These are phyloP conservation scores for Macroramphosus scolopax DNA, from an alignment of 2,797 vertebrate species.

Conservation along the genomic window DNA sequence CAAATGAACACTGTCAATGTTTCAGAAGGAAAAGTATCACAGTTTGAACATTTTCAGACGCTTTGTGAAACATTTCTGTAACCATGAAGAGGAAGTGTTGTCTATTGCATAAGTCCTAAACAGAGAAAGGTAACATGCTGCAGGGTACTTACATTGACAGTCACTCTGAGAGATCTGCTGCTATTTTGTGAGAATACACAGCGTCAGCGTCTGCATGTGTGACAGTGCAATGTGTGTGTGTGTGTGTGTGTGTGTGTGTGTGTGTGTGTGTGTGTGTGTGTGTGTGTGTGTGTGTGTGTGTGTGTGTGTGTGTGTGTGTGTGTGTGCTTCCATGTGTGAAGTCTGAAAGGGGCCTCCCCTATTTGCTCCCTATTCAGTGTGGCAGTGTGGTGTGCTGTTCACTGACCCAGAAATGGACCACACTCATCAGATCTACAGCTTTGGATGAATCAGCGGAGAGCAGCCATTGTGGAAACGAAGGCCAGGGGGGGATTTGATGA, in stretches of 20 bases:
- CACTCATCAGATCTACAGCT: constrained; percentile 79
- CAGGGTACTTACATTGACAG: constrained; percentile 67
- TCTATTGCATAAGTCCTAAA: too few species aligned
- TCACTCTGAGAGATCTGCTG: constrained; percentile 33
- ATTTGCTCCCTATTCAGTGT: constrained; percentile 64
- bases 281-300: constrained; percentile 39
- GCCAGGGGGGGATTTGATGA: constrained; percentile 30
- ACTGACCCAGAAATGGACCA: constrained; percentile 78
- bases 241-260: constrained; percentile 36
- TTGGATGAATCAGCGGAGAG: constrained; percentile 73
- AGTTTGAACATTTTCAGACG: background rate
- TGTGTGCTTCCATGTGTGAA: constrained; percentile 33
- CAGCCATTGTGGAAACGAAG: constrained; percentile 66
- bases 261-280: too few species aligned
- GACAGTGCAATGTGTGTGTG: too few species aligned
- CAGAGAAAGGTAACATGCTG: constrained; percentile 2
- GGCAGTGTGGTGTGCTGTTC: constrained; percentile 55
- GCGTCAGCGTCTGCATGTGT: constrained; percentile 57
- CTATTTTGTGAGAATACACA: constrained; percentile 32
- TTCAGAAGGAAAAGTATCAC: too few species aligned
- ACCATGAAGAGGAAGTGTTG: background rate
- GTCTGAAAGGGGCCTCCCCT: constrained; percentile 46
- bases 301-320: constrained; percentile 35
- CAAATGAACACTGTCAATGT: background rate
- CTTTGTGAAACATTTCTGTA: background rate